These are phyloP conservation scores for Xenentodon cancila DNA, from an alignment of 2,797 vertebrate species.

Conservation along the genomic window DNA sequence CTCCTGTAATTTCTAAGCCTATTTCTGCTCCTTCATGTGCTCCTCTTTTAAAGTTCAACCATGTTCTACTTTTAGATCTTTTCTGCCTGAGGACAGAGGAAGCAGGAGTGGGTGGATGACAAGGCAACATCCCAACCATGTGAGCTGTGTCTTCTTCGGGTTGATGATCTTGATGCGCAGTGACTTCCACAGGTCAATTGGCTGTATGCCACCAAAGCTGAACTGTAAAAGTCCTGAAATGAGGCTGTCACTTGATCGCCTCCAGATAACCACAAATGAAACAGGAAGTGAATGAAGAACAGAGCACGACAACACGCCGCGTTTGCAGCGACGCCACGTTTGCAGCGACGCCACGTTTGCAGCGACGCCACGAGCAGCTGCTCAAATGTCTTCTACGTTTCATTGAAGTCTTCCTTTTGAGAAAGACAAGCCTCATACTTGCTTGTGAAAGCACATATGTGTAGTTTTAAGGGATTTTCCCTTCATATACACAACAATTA, in stretches of 20 bases:
- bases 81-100: conserved; percentile 41
- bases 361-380: background rate
- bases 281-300: conserved; percentile 52
- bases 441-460: no score
- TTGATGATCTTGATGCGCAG: conserved; percentile 66
- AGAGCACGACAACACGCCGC: conserved; percentile 5
- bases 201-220: conserved; percentile 53
- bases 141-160: conserved; percentile 32
- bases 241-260: conserved; percentile 51
- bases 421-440: background rate
- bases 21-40: conserved; percentile 20
- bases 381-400: background rate
- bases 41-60: conserved; percentile 23
- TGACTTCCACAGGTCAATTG: conserved; percentile 67
- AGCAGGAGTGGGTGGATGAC: conserved; percentile 26
- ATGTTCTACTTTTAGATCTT: conserved; percentile 28
- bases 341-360: background rate
- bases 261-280: conserved; percentile 33
- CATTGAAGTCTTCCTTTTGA: background rate
- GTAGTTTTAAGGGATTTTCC: no score
- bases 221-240: conserved; percentile 57
- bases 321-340: conserved; percentile 6
- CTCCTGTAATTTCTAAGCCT: background rate
- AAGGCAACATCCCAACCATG: conserved; percentile 26
- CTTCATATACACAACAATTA: no score